Conservation (phyloP, 2,888 invertebrate genomes). For the Microctonus brassicae region DNA sequence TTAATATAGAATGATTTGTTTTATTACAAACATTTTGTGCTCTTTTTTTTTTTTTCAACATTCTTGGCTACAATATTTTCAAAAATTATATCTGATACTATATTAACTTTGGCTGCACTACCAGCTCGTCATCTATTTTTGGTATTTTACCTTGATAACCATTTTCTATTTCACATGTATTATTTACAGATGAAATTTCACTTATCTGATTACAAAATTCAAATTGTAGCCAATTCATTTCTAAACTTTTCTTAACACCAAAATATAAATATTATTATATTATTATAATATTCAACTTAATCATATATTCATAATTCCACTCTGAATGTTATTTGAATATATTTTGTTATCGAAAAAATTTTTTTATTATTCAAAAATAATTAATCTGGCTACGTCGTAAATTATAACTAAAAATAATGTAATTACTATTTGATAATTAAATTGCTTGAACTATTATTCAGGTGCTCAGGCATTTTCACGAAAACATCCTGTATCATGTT, state of each 20-base stretch:
- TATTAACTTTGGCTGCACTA: conserved; percentile 4
- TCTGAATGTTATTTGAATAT: too few relatives aligned
- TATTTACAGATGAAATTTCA: not conserved
- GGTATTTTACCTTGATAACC: conserved; percentile 13
- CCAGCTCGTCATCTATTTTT: conserved; percentile 11
- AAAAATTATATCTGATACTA: not conserved
- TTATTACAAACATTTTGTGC: not conserved
- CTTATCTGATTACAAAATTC: not conserved
- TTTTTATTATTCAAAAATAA: too few relatives aligned
- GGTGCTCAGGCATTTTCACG: conserved; percentile 93
- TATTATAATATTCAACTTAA: too few relatives aligned
- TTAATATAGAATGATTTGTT: not conserved
- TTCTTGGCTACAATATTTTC: conserved; percentile 21
- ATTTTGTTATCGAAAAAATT: too few relatives aligned
- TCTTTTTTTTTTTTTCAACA: conserved; percentile 20
- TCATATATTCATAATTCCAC: too few relatives aligned
- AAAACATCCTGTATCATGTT: conserved; percentile 97
- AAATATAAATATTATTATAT: too few relatives aligned
- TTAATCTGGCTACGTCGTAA: too few relatives aligned
- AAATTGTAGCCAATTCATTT: too few relatives aligned
- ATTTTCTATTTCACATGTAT: not conserved
- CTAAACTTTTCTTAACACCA: too few relatives aligned
- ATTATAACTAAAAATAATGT: too few relatives aligned
- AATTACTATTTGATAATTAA: too few relatives aligned
- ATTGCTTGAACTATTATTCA: conserved; percentile 63